Percentiles rank a stretch among this genome's conserved stretches.
These are phyloP conservation scores for Panthera uncia DNA, from an alignment of 2,113 vertebrate genomes.

Conservation along the genomic window DNA sequence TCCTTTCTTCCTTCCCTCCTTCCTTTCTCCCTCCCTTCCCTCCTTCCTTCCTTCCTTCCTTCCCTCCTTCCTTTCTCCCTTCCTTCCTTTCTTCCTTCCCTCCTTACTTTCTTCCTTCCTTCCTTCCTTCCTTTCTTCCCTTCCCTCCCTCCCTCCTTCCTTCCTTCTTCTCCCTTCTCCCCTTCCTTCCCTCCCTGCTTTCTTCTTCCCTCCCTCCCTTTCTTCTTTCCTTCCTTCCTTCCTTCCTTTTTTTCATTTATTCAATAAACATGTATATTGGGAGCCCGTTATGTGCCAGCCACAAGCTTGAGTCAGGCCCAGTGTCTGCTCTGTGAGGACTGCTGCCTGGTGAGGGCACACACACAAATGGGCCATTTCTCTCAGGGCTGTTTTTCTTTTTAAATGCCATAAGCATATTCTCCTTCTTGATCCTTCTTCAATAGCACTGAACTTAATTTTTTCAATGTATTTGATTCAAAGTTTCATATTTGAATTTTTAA, in stretches of 20 bases:
- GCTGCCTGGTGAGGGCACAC: background rate
- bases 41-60: no score
- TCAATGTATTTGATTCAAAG: background rate
- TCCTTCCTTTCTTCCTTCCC: background rate
- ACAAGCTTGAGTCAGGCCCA: background rate
- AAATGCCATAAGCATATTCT: background rate
- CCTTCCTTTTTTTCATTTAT: background rate
- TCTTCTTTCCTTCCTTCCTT: no score
- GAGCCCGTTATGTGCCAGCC: background rate
- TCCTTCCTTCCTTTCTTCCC: accelerated
- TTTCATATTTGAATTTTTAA: slow-evolving; percentile 41
- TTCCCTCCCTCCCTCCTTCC: accelerated
- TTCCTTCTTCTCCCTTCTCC: no score
- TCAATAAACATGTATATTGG: background rate
- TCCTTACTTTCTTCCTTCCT: no score
- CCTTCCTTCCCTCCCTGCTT: no score
- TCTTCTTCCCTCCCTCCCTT: no score
- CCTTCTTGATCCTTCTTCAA: background rate
- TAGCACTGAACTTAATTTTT: background rate
- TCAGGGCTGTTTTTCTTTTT: slow-evolving; percentile 16
- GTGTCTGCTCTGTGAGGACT: background rate
- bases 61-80: no score
- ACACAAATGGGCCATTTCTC: background rate
- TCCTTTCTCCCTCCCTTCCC: no score
- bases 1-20: background rate